A percentile compares a stretch with the other conserved stretches of the same genome.
Evolutionary conservation across 1,140 invertebrate species (phyloP).

Genomic region (Lethocerus indicus): DNA sequence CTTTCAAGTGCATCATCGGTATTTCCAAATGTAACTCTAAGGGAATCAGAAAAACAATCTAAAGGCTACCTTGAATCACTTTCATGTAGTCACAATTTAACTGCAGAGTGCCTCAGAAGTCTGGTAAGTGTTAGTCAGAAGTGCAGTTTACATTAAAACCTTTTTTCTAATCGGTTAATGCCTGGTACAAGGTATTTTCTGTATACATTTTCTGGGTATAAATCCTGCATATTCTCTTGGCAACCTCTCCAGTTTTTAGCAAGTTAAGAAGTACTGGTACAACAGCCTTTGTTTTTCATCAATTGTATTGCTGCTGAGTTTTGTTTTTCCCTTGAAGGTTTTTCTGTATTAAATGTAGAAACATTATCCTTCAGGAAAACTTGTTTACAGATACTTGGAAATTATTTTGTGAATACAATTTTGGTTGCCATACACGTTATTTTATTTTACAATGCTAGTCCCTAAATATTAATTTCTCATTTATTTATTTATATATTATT

Average conservation of each 20-base stretch:
- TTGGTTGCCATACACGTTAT: no score
- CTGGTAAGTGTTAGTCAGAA: conserved; percentile 20
- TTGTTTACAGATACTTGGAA: no score
- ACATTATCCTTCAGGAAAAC: no score
- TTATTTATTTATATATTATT: not conserved
- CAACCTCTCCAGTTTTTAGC: not conserved
- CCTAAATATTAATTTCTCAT: not conserved
- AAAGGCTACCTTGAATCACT: conserved; percentile 32
- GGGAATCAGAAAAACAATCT: conserved; percentile 38
- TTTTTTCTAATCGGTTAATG: no score
- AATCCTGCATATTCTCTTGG: not conserved
- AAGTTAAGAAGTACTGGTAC: not conserved
- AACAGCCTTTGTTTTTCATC: not conserved
- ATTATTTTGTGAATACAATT: no score
- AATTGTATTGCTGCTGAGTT: not conserved
- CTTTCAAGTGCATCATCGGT: conserved; percentile 50
- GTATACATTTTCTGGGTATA: not conserved
- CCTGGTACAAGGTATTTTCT: not conserved
- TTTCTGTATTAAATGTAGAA: no score
- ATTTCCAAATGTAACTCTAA: conserved; percentile 40
- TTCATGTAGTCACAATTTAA: conserved; percentile 9
- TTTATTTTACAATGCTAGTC: no score
- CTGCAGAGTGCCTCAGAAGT: conserved; percentile 37
- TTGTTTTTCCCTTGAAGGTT: no score
- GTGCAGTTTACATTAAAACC: no score